Evolutionary conservation across 2,113 vertebrate genomes (phyloP).

Genomic region (Caracal caracal): DNA sequence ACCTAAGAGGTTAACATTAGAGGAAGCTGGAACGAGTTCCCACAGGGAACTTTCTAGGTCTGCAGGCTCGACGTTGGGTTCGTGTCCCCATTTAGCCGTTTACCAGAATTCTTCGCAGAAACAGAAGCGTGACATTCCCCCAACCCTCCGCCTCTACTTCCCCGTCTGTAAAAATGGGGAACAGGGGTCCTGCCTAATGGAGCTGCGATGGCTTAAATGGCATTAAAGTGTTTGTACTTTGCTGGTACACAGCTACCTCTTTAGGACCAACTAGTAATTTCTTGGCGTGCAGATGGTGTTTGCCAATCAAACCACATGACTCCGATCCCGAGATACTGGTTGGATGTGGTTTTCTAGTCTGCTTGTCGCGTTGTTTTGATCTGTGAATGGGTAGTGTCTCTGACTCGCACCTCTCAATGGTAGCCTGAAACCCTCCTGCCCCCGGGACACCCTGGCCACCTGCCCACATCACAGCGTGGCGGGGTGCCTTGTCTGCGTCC

Average conservation of each 20-base stretch:
- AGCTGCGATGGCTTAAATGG: too few species aligned
- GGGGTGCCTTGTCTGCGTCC: fast-evolving
- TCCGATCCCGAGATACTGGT: fast-evolving
- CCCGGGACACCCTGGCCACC: background rate
- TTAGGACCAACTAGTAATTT: background rate
- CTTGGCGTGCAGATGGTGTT: fast-evolving
- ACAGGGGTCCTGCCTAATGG: background rate
- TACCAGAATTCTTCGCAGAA: background rate
- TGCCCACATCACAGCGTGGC: background rate
- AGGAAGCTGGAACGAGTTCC: background rate
- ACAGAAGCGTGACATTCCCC: background rate
- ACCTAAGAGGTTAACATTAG: background rate
- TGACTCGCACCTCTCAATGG: background rate
- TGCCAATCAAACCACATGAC: background rate
- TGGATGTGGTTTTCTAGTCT: background rate
- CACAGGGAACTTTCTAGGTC: fast-evolving
- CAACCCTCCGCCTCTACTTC: background rate
- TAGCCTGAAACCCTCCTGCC: background rate
- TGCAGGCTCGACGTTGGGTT: fast-evolving
- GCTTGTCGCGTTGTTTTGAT: background rate
- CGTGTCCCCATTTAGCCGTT: background rate
- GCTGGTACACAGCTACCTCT: background rate
- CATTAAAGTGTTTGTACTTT: background rate
- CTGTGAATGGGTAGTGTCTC: background rate
- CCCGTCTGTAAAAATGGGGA: background rate